Evolutionary conservation across 2,888 invertebrate genomes (phyloP), one percentile per base, ranked within the genome.

Genomic region (Tachina grossa): DNA sequence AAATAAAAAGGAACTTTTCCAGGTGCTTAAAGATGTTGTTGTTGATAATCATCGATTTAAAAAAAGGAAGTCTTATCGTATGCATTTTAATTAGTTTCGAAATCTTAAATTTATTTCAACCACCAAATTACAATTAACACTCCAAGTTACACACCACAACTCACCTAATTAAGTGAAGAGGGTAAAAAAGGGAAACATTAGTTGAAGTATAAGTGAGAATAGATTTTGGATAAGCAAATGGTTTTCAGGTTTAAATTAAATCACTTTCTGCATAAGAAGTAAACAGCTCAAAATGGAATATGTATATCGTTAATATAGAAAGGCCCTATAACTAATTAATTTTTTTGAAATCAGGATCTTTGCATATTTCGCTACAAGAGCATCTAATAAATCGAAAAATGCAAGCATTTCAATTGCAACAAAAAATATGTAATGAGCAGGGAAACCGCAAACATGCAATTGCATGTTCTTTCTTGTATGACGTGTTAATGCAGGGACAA

Each of bases 21-120:
- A 75, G 57, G 55, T 65, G 57, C 68, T 59, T 66, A 22, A 76
- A 79, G 83, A 75, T 83, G 59, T 71, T 41, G 31, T 31, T 49
- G n/a, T n/a, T 41, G 55, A 49, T 76, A 49, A 5, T 63, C 72
- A 68, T 19, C 31, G 19, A 76, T 55, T 57, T 68, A 47, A 74
- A 71, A 75, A 79, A 51, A 76, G 85, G 85, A 85, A 85, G 76
- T 83, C 71, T 57, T 66, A 16, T 19, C 19, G 72, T 68, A 11
- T 76, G 85, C 65, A 85, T 85, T 83, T 85, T 83, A 85, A 85
- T 85, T 79, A 78, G 82, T 59, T 79, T 71, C 1, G 13, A 83
- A 51, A 53, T 45, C 57, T 57, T 13, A 47, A 68, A 61, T 47
- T 59, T 39, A 61, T 68, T 81, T 74, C 9, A 81, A 66, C 10